Evolutionary conservation across 2,888 invertebrate species (phyloP).

Genomic region (Hanleya hanleyi): DNA sequence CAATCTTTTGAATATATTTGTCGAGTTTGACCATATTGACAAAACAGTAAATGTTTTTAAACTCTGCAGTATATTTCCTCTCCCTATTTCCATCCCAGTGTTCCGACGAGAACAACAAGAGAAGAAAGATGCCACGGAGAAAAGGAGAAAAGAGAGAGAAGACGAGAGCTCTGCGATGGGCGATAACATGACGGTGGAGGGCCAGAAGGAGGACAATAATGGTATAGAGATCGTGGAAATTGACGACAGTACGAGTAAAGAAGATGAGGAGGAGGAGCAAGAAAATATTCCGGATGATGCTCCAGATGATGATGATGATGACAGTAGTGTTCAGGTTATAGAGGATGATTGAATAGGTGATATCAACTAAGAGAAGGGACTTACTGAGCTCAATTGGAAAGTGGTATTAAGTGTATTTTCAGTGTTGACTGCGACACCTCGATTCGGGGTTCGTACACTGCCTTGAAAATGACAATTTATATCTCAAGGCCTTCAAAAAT

Average conservation of each 20-base stretch:
- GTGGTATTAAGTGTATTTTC: too few relatives aligned
- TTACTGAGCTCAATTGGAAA: too few relatives aligned
- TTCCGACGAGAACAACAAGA: conserved; percentile 79
- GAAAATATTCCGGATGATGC: neutral
- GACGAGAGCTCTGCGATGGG: conserved; percentile 7
- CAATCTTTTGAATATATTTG: too few relatives aligned
- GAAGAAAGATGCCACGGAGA: conserved; percentile 75
- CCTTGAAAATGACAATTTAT: too few relatives aligned
- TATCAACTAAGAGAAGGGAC: too few relatives aligned
- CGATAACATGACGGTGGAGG: conserved; percentile 14
- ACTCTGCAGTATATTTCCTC: too few relatives aligned
- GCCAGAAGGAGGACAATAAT: conserved; percentile 31
- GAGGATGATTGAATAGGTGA: conserved; percentile 1
- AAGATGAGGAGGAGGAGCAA: neutral
- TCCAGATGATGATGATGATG: conserved; percentile 8
- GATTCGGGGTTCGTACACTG: too few relatives aligned
- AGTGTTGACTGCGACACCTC: too few relatives aligned
- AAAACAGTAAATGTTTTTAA: too few relatives aligned
- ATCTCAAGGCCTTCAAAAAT: too few relatives aligned
- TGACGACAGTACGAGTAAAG: conserved; percentile 17
- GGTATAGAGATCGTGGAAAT: conserved; percentile 29
- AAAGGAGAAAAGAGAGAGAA: conserved; percentile 58
- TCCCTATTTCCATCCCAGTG: conserved; percentile 69
- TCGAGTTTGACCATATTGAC: too few relatives aligned
- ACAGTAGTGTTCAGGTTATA: neutral